Percentiles rank a stretch among this genome's conserved stretches.
Evolutionary conservation across 2,888 invertebrate species (phyloP).

Genomic region (Poecilobothrus nobilitatus): DNA sequence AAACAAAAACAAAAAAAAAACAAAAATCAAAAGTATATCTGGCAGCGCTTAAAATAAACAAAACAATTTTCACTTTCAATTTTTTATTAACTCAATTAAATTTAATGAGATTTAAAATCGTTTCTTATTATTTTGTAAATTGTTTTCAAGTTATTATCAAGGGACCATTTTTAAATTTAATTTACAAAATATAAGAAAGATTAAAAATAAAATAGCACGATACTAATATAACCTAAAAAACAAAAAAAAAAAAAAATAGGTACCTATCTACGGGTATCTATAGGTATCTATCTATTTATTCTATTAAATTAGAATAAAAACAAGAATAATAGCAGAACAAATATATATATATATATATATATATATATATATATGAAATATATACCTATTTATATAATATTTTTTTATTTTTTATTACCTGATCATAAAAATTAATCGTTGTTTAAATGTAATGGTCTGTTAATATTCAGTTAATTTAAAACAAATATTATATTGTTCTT

Average conservation of each 20-base stretch:
- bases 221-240: background rate
- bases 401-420: background rate
- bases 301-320: no score
- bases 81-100: background rate
- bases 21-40: background rate
- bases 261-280: no score
- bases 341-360: no score
- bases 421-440: background rate
- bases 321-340: no score
- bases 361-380: no score
- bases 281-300: no score
- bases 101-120: background rate
- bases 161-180: background rate
- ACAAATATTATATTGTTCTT: background rate
- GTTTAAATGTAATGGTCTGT: constrained; percentile 6
- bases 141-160: constrained; percentile 1
- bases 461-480: constrained; percentile 6
- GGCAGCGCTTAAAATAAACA: background rate
- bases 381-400: no score
- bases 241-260: background rate
- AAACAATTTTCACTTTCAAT: background rate
- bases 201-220: background rate
- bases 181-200: background rate
- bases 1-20: no score
- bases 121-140: background rate